Evolutionary conservation across 2,888 invertebrate species (phyloP).

Genomic region (Ornithoptera alexandrae): DNA sequence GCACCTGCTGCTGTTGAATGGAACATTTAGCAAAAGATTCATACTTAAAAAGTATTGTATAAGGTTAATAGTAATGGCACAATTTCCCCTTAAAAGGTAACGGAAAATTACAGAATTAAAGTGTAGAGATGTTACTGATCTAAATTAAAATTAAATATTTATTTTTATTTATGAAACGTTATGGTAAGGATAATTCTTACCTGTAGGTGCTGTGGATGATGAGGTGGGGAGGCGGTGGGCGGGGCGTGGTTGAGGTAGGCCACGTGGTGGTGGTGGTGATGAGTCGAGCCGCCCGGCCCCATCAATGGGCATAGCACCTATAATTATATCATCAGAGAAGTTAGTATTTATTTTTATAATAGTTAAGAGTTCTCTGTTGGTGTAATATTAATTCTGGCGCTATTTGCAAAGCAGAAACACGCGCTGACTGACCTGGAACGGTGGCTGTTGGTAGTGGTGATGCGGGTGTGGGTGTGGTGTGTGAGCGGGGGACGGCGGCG

Average conservation of each 20-base stretch:
- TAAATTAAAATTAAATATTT: too few relatives aligned
- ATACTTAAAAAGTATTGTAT: too few relatives aligned
- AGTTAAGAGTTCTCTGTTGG: too few relatives aligned
- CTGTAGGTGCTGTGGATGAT: slow-evolving; percentile 64
- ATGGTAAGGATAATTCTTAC: slow-evolving; percentile 33
- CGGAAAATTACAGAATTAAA: too few relatives aligned
- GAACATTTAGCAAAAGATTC: not conserved
- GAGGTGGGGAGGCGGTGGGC: slow-evolving; percentile 68
- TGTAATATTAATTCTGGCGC: too few relatives aligned
- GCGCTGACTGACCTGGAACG: slow-evolving; percentile 59
- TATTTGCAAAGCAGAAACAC: too few relatives aligned
- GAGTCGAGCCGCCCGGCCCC: slow-evolving; percentile 50
- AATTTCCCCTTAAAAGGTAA: too few relatives aligned
- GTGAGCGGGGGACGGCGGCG: slow-evolving; percentile 75
- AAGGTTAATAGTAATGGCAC: too few relatives aligned
- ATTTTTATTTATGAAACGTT: too few relatives aligned
- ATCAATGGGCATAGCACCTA: slow-evolving; percentile 73
- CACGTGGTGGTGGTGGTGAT: slow-evolving; percentile 72
- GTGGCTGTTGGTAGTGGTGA: slow-evolving; percentile 69
- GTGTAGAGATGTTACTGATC: too few relatives aligned
- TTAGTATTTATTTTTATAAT: too few relatives aligned
- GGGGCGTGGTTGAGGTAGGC: slow-evolving; percentile 75
- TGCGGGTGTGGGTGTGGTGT: slow-evolving; percentile 61
- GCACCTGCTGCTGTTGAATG: slow-evolving; percentile 46
- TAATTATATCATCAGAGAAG: not conserved